A percentile compares a stretch with the other conserved stretches of the same genome.
Conservation (phyloP, 2,888 invertebrate genomes). For the Agrochola litura region DNA sequence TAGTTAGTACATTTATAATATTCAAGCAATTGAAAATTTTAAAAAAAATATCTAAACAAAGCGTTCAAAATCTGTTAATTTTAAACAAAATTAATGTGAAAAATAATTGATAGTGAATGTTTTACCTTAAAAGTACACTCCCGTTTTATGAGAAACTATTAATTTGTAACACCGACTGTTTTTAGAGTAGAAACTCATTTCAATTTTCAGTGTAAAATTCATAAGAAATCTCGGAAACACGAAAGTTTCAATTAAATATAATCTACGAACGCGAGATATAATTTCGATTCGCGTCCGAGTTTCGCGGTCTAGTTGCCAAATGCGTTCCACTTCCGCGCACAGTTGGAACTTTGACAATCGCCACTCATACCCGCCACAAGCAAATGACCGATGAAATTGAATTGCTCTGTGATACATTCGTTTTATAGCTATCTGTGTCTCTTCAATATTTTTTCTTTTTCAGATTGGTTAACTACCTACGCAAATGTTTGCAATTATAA, state of each 20-base stretch:
- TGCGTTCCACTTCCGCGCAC: constrained; percentile 59
- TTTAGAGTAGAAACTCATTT: background rate
- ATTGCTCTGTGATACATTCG: constrained; percentile 49
- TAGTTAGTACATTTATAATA: background rate
- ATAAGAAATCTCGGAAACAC: background rate
- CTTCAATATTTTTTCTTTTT: background rate
- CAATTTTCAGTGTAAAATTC: constrained; percentile 3
- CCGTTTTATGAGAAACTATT: background rate
- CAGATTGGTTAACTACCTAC: too few relatives aligned
- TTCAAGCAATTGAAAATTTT: too few relatives aligned
- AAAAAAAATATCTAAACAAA: background rate
- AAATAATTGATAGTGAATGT: background rate
- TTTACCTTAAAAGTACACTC: background rate
- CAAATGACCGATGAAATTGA: constrained; percentile 68
- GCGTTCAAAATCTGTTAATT: background rate
- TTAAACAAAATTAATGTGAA: background rate
- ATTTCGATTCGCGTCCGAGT: constrained; percentile 57
- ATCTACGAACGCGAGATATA: constrained; percentile 48
- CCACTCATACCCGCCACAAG: constrained; percentile 56
- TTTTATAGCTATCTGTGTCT: constrained; percentile 15
- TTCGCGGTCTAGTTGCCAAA: constrained; percentile 68
- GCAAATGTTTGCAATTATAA: too few relatives aligned
- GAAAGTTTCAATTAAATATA: constrained; percentile 50
- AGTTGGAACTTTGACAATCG: constrained; percentile 70
- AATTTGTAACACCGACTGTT: background rate